A percentile compares a stretch with the other conserved stretches of the same genome.
These are phyloP conservation scores for Leptogaster cylindrica DNA, from an alignment of 2,888 invertebrate species.

Conservation along the genomic window DNA sequence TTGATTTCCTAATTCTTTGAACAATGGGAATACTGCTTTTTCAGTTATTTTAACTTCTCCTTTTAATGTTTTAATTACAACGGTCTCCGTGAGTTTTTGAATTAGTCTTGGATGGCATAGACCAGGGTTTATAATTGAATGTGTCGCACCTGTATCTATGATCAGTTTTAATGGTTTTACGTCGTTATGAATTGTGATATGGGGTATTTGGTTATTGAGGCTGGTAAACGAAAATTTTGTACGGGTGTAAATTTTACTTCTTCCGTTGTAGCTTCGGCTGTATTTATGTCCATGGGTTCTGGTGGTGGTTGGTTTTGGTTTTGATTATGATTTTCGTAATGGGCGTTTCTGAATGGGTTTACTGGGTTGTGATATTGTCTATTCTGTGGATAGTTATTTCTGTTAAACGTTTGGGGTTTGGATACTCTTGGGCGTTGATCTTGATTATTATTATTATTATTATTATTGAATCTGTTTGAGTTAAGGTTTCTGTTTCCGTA, in stretches of 20 bases:
- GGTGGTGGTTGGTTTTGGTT: not conserved
- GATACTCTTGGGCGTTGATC: too few species aligned
- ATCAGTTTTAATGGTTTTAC: slow-evolving; percentile 22
- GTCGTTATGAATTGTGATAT: slow-evolving; percentile 24
- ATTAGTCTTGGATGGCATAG: slow-evolving; percentile 17
- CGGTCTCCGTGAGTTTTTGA: not conserved
- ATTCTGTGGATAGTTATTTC: not conserved
- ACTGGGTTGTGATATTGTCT: not conserved
- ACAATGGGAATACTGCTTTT: too few species aligned
- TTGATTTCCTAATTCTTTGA: too few species aligned
- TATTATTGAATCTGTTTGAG: too few species aligned
- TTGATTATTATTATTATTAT: too few species aligned
- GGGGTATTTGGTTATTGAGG: slow-evolving; percentile 28
- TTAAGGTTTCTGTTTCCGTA: too few species aligned
- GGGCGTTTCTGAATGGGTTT: not conserved
- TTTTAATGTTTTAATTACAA: not conserved
- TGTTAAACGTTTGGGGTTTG: too few species aligned
- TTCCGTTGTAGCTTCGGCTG: too few species aligned
- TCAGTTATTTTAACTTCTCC: too few species aligned
- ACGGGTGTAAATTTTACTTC: not conserved
- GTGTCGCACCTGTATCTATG: too few species aligned
- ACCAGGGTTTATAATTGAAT: slow-evolving; percentile 11
- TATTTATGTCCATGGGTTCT: slow-evolving; percentile 22
- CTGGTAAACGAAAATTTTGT: slow-evolving; percentile 23
- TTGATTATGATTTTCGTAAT: not conserved